These are phyloP conservation scores for Heteropelma amictum DNA, from an alignment of 2,888 invertebrate species.

Conservation along the genomic window DNA sequence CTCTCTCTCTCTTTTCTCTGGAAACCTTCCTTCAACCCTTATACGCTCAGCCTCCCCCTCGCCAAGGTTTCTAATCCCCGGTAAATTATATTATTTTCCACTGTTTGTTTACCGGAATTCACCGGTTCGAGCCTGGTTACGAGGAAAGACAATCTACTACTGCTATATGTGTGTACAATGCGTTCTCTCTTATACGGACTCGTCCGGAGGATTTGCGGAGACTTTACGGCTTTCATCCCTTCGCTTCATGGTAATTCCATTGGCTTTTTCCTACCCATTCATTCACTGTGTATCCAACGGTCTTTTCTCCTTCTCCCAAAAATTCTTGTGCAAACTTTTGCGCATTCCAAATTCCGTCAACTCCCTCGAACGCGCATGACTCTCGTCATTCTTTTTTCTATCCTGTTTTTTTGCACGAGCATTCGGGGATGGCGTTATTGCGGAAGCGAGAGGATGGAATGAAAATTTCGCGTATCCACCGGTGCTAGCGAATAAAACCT, in stretches of 20 bases:
- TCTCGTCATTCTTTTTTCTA: background rate
- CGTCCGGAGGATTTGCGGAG: constrained; percentile 73
- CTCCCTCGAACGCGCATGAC: background rate
- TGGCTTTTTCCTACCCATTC: constrained; percentile 36
- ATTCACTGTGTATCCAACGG: background rate
- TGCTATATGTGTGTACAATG: too few relatives aligned
- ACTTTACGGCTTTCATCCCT: constrained; percentile 74
- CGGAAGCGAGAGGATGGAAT: too few relatives aligned
- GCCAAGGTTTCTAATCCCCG: constrained; percentile 72
- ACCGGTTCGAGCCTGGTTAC: constrained; percentile 67
- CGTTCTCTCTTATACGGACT: constrained; percentile 9
- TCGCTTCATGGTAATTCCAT: constrained; percentile 20
- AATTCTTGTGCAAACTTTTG: background rate
- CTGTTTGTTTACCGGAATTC: constrained; percentile 76
- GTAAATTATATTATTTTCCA: constrained; percentile 78
- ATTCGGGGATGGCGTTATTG: too few relatives aligned
- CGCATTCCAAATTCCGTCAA: background rate
- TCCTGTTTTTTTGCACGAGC: background rate
- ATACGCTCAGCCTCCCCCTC: background rate
- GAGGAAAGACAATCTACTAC: too few relatives aligned
- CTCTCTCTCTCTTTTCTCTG: constrained; percentile 35
- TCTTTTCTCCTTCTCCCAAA: background rate
- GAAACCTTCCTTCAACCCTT: constrained; percentile 58
- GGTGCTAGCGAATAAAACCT: too few relatives aligned
- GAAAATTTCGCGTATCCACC: too few relatives aligned